phyloP scores from a whole-genome alignment of 2,113 vertebrate species.

The Syrmaticus mikado region DNA sequence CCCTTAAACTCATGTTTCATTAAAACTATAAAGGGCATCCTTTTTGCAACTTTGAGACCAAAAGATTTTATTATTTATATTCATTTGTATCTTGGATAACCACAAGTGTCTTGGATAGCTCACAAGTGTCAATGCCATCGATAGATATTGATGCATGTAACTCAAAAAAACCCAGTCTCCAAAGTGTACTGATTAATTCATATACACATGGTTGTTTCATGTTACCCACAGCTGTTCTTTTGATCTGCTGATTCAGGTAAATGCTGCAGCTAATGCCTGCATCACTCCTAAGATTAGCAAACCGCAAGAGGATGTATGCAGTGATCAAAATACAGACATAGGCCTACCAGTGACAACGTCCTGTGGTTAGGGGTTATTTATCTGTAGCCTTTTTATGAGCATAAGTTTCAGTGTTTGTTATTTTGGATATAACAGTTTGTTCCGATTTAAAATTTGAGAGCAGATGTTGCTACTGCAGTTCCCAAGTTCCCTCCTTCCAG shows the following conservation, averaged over 20 bases:
- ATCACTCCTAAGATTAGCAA: neutral
- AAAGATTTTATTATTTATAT: neutral
- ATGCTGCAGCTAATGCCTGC: neutral
- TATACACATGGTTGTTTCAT: fast-evolving
- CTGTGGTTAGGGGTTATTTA: neutral
- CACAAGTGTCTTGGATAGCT: neutral
- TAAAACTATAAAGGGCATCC: neutral
- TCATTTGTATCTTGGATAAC: neutral
- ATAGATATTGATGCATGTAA: neutral
- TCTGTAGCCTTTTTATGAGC: neutral
- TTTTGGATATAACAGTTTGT: neutral
- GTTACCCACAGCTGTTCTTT: neutral
- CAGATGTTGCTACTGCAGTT: neutral
- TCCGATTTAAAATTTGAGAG: neutral
- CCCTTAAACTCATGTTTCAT: neutral
- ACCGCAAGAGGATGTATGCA: neutral
- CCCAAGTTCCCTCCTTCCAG: neutral
- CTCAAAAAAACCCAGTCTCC: neutral
- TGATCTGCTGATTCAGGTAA: neutral
- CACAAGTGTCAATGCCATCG: neutral
- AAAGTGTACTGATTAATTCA: fast-evolving
- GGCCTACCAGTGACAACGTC: neutral
- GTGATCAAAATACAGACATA: neutral
- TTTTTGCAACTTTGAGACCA: neutral
- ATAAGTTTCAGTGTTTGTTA: neutral